These are phyloP conservation scores for Griposia aprilina DNA, from an alignment of 2,888 invertebrate genomes.

Conservation along the genomic window DNA sequence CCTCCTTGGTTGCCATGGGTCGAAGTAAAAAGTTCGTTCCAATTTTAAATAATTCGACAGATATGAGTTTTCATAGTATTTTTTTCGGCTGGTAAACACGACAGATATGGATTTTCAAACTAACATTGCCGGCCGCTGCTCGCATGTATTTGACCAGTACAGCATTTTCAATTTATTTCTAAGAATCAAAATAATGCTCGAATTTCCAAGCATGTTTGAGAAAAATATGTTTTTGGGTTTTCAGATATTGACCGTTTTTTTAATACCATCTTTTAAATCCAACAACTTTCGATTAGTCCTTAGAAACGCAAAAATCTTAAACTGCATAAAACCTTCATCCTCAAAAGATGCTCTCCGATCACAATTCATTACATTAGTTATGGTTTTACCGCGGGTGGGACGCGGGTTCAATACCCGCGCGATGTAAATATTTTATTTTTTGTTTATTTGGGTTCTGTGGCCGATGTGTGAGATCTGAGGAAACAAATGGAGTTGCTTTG, in stretches of 20 bases:
- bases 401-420: conserved; percentile 60
- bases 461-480: conserved; percentile 34
- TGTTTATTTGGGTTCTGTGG: conserved; percentile 45
- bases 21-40: too few relatives aligned
- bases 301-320: conserved; percentile 1
- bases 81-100: too few relatives aligned
- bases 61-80: too few relatives aligned
- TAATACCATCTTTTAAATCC: neutral
- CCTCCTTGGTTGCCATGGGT: too few relatives aligned
- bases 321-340: conserved; percentile 14
- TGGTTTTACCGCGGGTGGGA: conserved; percentile 31
- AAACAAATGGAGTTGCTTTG: conserved; percentile 40
- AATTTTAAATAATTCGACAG: too few relatives aligned
- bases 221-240: too few relatives aligned
- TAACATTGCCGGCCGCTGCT: too few relatives aligned
- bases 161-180: too few relatives aligned
- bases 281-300: neutral
- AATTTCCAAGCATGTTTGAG: too few relatives aligned
- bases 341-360: neutral
- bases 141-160: too few relatives aligned
- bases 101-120: too few relatives aligned
- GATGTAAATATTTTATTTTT: conserved; percentile 46
- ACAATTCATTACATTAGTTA: conserved; percentile 49
- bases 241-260: neutral
- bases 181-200: too few relatives aligned